Percentiles rank a stretch among this genome's conserved stretches.
Evolutionary conservation across 2,888 invertebrate genomes (phyloP).

Genomic region (Melanotus villosus): DNA sequence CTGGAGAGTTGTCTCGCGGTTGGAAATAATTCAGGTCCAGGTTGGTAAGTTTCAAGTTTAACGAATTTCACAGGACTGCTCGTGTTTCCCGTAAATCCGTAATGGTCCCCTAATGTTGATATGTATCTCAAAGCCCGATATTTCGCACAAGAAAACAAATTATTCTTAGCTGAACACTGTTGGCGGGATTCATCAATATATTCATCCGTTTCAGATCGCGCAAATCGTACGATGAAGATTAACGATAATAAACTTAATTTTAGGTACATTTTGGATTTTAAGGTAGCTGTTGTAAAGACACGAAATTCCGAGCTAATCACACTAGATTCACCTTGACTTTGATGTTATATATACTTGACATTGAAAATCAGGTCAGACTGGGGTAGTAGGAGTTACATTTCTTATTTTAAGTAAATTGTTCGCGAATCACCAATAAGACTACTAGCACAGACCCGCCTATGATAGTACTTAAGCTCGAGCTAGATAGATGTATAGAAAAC

Average conservation of each 20-base stretch:
- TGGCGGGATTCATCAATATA: constrained; percentile 58
- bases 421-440: constrained; percentile 24
- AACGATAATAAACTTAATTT: constrained; percentile 35
- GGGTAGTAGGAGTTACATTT: constrained; percentile 43
- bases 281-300: neutral
- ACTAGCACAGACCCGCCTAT: constrained; percentile 28
- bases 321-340: constrained; percentile 28
- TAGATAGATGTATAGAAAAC: constrained; percentile 26
- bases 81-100: constrained; percentile 42
- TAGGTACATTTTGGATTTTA: constrained; percentile 25
- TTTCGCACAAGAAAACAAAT: constrained; percentile 59
- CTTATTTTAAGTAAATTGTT: constrained; percentile 27
- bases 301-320: constrained; percentile 18
- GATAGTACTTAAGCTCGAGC: constrained; percentile 1
- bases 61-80: constrained; percentile 56
- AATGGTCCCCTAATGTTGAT: constrained; percentile 52
- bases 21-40: constrained; percentile 45
- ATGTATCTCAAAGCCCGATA: constrained; percentile 59
- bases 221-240: constrained; percentile 40
- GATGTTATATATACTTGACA: constrained; percentile 38
- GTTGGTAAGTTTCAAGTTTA: constrained; percentile 48
- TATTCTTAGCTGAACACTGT: constrained; percentile 54
- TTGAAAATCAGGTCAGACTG: constrained; percentile 37
- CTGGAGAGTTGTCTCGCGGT: constrained; percentile 49
- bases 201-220: constrained; percentile 51